Evolutionary conservation across 2,113 vertebrate species (phyloP), one percentile per base, ranked within the genome.

Genomic region (Tangachromis dhanisi): DNA sequence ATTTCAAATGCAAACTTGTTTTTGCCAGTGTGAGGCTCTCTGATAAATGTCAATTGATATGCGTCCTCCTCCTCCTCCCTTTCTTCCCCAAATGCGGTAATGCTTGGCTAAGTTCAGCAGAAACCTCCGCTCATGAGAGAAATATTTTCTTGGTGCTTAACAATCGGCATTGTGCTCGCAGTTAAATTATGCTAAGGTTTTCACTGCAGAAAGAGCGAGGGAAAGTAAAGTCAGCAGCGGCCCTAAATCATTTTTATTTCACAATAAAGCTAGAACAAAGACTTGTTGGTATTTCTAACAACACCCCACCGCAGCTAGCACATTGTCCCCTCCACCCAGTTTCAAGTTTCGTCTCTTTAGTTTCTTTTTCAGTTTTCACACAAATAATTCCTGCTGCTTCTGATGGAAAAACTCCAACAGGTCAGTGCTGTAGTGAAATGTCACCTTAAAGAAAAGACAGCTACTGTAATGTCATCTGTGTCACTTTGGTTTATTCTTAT

Each of bases 211-310:
- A 35, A 81, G 61, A 79, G 86, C 55, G 89, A 88, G 84, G 54
- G 57, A 59, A 88, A 84, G 84, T 87, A 40, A 88, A 90, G 68
- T 81, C 83, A 90, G 85, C 81, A 54, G 90, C 10, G n/a, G 82
- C 87, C 81, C 88, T 90, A 92, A 94, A 92, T 95, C 86, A 92
- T 90, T 93, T 94, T 91, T 42, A 90, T 89, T 92, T 86, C 19
- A 8, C 76, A 91, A 91, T 90, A 92, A 92, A 92, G 40, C 38
- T 47, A 61, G 40, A 86, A 91, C 88, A 91, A 86, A 92, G 83
- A 85, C 87, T 40, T 51, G 49, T 73, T 80, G 49, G 31, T 68
- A 73, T 87, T 92, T 90, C 83, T 80, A 86, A 90, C 73, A 87
- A 68, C 91, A 63, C 73, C 87, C 82, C 61, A 19, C 42, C 6